Conservation (phyloP, 2,797 vertebrate genomes). For the Garrulus glandarius region DNA sequence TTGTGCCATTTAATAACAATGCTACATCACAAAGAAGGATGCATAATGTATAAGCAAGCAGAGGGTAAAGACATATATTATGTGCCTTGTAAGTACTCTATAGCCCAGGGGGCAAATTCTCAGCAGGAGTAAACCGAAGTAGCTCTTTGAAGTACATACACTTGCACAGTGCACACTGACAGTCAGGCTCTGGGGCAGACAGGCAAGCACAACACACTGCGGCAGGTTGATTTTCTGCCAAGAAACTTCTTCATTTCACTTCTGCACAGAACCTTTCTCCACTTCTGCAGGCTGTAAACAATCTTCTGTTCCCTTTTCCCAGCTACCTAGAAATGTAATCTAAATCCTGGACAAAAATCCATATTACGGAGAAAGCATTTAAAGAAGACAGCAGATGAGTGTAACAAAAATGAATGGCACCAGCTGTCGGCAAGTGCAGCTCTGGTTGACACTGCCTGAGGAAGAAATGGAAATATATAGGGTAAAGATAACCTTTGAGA, state of each 20-base stretch:
- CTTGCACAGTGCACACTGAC: background rate
- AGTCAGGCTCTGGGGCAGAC: background rate
- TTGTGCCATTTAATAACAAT: background rate
- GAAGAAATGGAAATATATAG: background rate
- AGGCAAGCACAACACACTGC: background rate
- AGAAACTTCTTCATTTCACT: background rate
- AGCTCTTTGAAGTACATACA: background rate
- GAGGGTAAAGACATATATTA: background rate
- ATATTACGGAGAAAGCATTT: background rate
- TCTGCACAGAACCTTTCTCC: background rate
- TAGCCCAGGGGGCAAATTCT: background rate
- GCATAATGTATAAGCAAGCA: background rate
- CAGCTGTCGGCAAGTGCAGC: background rate
- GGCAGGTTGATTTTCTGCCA: background rate
- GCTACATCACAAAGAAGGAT: background rate
- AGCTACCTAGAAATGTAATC: background rate
- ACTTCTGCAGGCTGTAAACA: constrained; percentile 5
- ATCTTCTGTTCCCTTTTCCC: background rate
- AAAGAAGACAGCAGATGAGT: background rate
- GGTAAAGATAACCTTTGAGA: background rate
- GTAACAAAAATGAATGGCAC: background rate
- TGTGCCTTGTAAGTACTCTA: background rate
- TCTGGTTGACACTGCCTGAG: background rate
- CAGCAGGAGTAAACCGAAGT: background rate
- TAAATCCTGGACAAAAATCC: constrained; percentile 7